These are phyloP conservation scores for Empis livida DNA, from an alignment of 2,888 invertebrate genomes.

Conservation along the genomic window DNA sequence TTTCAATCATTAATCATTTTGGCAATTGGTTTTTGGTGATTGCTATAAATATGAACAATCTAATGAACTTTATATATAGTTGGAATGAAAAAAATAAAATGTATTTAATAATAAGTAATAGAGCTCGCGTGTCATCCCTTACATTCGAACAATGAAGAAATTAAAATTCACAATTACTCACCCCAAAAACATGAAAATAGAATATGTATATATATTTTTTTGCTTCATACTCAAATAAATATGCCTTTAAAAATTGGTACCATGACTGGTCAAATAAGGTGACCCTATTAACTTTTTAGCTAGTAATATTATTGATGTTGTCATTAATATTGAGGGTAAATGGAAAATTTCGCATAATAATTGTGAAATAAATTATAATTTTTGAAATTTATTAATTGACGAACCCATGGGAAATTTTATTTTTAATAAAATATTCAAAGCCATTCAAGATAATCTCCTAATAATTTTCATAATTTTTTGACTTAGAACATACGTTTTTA, in stretches of 20 bases:
- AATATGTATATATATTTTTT: not conserved
- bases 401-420: conserved; percentile 7
- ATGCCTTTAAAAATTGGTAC: not conserved
- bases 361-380: conserved; percentile 1
- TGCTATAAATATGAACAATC: not conserved
- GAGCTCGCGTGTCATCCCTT: conserved; percentile 2
- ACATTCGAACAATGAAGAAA: not conserved
- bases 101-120: not conserved
- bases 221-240: not conserved
- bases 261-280: not conserved
- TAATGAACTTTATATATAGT: not conserved
- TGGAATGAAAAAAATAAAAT: too few relatives aligned
- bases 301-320: not conserved
- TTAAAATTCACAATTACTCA: not conserved
- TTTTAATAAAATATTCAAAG: too few relatives aligned
- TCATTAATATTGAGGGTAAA: not conserved
- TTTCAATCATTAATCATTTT: conserved; percentile 1
- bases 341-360: not conserved
- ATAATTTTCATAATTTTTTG: too few relatives aligned
- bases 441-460: too few relatives aligned
- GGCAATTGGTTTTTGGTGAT: not conserved
- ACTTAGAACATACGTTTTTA: too few relatives aligned
- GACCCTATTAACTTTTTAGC: not conserved
- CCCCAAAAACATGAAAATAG: not conserved
- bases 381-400: conserved; percentile 8